Evolutionary conservation across 30 jellyfish, hydroid and myxozoan genomes (phyloP).

Genomic region (Turritopsis dohrnii): DNA sequence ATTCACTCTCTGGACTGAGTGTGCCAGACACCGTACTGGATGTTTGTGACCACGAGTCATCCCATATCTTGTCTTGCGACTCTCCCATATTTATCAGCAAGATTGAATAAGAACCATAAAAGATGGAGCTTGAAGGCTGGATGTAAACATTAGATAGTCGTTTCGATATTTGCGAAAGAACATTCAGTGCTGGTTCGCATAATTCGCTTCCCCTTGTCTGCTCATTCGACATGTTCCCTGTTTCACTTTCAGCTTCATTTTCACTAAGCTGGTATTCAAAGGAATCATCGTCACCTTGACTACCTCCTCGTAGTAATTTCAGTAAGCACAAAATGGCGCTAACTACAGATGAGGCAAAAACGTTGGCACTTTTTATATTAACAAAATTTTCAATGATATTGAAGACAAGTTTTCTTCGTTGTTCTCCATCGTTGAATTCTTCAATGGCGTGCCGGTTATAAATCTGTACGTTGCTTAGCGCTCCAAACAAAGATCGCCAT

Average conservation of each 20-base stretch:
- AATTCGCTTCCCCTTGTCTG: slow-evolving; percentile 52
- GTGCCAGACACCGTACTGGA: slow-evolving; percentile 58
- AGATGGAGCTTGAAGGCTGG: slow-evolving; percentile 86
- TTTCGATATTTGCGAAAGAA: slow-evolving; percentile 70
- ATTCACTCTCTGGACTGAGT: slow-evolving; percentile 57
- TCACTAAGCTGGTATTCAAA: slow-evolving; percentile 31
- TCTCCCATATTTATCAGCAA: slow-evolving; percentile 68
- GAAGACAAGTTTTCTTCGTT: slow-evolving; percentile 75
- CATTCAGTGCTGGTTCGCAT: slow-evolving; percentile 77
- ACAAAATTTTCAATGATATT: slow-evolving; percentile 72
- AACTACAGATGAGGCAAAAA: slow-evolving; percentile 87
- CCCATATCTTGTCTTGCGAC: slow-evolving; percentile 85
- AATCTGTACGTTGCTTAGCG: slow-evolving; percentile 79
- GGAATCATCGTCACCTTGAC: slow-evolving; percentile 33
- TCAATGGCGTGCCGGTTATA: slow-evolving; percentile 68
- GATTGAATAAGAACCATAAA: slow-evolving; percentile 87
- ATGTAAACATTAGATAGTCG: slow-evolving; percentile 76
- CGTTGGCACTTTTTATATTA: slow-evolving; percentile 75
- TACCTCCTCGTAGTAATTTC: slow-evolving; percentile 65
- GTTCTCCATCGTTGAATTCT: slow-evolving; percentile 90
- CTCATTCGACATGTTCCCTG: slow-evolving; percentile 57
- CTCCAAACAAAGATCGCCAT: slow-evolving; percentile 91
- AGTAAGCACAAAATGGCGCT: slow-evolving; percentile 78
- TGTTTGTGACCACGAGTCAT: slow-evolving; percentile 83
- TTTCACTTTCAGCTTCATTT: slow-evolving; percentile 71